A percentile compares a stretch with the other conserved stretches of the same genome.
These are phyloP conservation scores for Exephanes ischioxanthus DNA, from an alignment of 2,888 invertebrate species.

Conservation along the genomic window DNA sequence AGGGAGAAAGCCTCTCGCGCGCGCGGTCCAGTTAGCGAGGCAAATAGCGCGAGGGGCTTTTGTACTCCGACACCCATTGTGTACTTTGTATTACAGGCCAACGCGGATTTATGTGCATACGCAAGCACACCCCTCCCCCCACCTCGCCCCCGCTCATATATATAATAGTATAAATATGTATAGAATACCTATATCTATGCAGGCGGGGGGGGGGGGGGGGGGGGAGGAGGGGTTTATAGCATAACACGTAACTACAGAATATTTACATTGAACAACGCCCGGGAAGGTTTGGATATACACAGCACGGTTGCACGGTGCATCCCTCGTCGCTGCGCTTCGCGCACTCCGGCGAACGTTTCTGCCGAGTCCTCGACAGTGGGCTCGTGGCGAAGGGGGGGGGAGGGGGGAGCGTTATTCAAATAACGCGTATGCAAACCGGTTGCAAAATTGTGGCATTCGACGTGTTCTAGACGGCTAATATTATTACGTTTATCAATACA, in stretches of 20 bases:
- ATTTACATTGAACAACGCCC: constrained; percentile 59
- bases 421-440: constrained; percentile 43
- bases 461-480: constrained; percentile 11
- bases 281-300: constrained; percentile 14
- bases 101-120: constrained; percentile 68
- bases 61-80: constrained; percentile 70
- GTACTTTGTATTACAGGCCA: constrained; percentile 69
- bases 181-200: constrained; percentile 39
- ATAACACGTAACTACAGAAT: constrained; percentile 28
- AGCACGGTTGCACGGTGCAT: constrained; percentile 38
- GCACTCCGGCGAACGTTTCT: constrained; percentile 33
- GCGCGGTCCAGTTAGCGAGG: constrained; percentile 69
- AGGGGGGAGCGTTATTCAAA: constrained; percentile 37
- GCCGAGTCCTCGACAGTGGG: not conserved
- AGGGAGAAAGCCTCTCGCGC: constrained; percentile 32
- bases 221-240: not conserved
- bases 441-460: constrained; percentile 6
- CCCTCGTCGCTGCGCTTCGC: constrained; percentile 28
- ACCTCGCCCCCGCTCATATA: not conserved
- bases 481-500: constrained; percentile 15
- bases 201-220: not conserved
- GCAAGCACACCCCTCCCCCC: constrained; percentile 44
- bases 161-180: constrained; percentile 54
- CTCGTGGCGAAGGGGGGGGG: too few relatives aligned
- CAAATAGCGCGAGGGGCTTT: constrained; percentile 69